phyloP scores from a whole-genome alignment of 2,113 vertebrate species.

The Nesogale talazaci region DNA sequence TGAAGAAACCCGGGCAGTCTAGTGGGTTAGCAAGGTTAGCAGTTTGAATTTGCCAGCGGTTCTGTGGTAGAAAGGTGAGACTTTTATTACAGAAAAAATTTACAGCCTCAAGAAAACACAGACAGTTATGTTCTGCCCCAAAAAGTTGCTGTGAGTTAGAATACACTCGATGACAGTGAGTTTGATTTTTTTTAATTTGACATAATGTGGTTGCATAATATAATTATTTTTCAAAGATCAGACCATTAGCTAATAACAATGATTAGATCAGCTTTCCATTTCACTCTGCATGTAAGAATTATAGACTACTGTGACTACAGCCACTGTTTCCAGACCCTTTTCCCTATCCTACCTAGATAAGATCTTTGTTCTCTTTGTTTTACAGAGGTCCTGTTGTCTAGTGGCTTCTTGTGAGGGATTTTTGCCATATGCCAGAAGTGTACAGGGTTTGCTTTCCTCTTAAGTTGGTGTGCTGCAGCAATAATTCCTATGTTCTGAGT shows the following conservation, averaged over 20 bases:
- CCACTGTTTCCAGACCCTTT: background rate
- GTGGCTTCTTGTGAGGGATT: background rate
- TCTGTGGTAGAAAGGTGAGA: too few relatives aligned
- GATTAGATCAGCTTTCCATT: background rate
- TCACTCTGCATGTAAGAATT: background rate
- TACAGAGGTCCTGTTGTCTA: background rate
- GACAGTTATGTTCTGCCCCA: too few relatives aligned
- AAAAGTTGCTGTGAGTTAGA: too few relatives aligned
- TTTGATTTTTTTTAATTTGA: too few relatives aligned
- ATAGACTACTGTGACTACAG: background rate
- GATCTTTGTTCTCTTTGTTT: background rate
- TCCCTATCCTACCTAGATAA: background rate
- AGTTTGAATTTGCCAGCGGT: too few relatives aligned
- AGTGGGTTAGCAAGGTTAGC: too few relatives aligned
- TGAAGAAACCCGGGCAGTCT: too few relatives aligned
- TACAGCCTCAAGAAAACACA: too few relatives aligned
- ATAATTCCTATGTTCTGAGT: background rate
- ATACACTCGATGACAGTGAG: too few relatives aligned
- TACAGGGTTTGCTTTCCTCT: background rate
- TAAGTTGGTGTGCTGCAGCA: background rate
- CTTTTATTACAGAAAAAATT: too few relatives aligned
- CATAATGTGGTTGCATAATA: background rate
- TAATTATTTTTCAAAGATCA: constrained; percentile 24
- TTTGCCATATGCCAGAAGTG: background rate
- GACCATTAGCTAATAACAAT: background rate